Evolutionary conservation across 2,888 invertebrate species (phyloP).

Genomic region (Pterostichus madidus): DNA sequence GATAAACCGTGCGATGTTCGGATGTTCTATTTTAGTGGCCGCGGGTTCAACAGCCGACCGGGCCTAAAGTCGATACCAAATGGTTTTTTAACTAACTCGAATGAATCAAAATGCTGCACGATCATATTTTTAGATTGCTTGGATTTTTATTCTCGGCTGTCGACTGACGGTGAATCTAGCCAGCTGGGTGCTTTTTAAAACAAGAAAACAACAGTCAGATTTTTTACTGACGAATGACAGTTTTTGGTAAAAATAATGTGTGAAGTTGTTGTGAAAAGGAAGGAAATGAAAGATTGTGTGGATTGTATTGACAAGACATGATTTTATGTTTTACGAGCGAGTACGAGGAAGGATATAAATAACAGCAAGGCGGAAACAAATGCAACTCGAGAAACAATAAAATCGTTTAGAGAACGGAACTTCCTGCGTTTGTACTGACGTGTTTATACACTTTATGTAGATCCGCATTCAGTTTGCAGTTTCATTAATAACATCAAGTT

Average conservation of each 20-base stretch:
- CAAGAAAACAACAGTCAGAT: slow-evolving; percentile 19
- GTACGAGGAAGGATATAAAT: slow-evolving; percentile 51
- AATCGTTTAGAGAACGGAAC: slow-evolving; percentile 57
- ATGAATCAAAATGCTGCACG: slow-evolving; percentile 60
- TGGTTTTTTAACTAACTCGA: slow-evolving; percentile 59
- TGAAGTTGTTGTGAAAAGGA: not conserved
- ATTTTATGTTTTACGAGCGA: not conserved
- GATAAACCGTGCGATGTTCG: slow-evolving; percentile 52
- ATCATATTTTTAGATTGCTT: slow-evolving; percentile 65
- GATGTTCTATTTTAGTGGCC: slow-evolving; percentile 54
- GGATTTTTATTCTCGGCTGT: slow-evolving; percentile 59
- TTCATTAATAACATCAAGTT: not conserved
- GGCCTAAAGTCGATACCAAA: slow-evolving; percentile 50
- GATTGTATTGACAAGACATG: slow-evolving; percentile 13
- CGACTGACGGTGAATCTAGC: slow-evolving; percentile 11
- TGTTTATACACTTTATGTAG: slow-evolving; percentile 10
- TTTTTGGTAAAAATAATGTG: not conserved
- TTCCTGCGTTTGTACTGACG: slow-evolving; percentile 40
- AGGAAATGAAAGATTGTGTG: slow-evolving; percentile 7
- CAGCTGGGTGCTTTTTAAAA: slow-evolving; percentile 26
- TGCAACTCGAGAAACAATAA: slow-evolving; percentile 45
- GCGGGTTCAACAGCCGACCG: slow-evolving; percentile 55
- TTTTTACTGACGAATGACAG: slow-evolving; percentile 4
- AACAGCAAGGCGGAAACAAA: slow-evolving; percentile 48
- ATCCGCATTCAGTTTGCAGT: not conserved